Base-by-base conservation (phyloP, 2,888 invertebrate genomes). In the Drosophila ezoana region DNA sequence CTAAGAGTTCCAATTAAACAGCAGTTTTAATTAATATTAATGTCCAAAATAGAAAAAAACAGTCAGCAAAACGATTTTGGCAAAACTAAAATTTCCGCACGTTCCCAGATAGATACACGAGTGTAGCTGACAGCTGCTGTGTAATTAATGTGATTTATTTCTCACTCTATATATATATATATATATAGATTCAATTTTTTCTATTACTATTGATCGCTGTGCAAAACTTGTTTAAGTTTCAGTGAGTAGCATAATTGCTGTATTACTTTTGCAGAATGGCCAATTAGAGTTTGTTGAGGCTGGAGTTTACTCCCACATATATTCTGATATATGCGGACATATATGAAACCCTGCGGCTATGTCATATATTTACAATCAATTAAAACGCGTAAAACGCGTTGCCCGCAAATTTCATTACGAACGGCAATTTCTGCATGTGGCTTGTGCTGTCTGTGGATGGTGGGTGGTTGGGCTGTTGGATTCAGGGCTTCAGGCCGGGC, bases 361-460 rank as follows among this genome's bases (percentile, higher is more conserved):
- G 66, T 35, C 62, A 67, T 76, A 81, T 85, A 82, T 82, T 82
- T 80, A 69, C 80, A 82, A 82, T 82, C 83, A 82, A 82, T 82
- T 85, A 86, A 85, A 86, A 73, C 86, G 72, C 81, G 75, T 65
- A 72, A 78, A 79, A 72, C 58, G 83, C 69, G 61, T 52, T 80
- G 65, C 64, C 79, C 86, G 73, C 81, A 82, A 85, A 82, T 86
- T 82, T 82, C 75, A 82, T 82, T 82, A 82, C 57, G 72, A 38
- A 48, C 65, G 60, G 66, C 61, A 62, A 49, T 61, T 58, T 66
- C 43, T 58, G 45, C 45, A 45, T 70, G 54, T 38, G 56, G 64
- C 35, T 35, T 20, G 33, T 16, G 40, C 16, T 28, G 28, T 8
- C 28, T 28, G 8, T 28, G 2, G 2, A 8, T 28, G 8, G 28